These are phyloP conservation scores for Ceyx erithaca DNA, from an alignment of 2,797 vertebrate genomes.

Conservation along the genomic window DNA sequence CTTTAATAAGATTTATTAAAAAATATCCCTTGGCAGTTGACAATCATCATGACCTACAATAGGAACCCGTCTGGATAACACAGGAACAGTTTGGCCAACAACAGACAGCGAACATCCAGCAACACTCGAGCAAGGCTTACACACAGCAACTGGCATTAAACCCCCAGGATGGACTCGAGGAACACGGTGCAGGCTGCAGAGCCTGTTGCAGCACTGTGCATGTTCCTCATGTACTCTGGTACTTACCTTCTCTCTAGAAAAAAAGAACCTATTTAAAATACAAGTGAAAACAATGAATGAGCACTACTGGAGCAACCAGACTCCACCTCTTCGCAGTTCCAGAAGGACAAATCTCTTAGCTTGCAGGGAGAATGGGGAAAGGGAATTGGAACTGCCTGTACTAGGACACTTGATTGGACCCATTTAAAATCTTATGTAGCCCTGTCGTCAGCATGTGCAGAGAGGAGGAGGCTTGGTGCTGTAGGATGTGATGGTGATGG, in stretches of 20 bases:
- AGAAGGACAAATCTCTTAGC: neutral
- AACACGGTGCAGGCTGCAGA: neutral
- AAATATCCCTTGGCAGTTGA: constrained; percentile 31
- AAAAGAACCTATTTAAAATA: neutral
- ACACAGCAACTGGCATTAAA: neutral
- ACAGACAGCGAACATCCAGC: neutral
- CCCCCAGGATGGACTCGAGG: neutral
- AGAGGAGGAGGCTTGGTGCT: neutral
- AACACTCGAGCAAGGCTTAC: neutral
- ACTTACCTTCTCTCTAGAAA: constrained; percentile 13
- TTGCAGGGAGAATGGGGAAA: neutral
- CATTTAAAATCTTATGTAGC: rapidly evolving
- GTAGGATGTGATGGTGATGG: rapidly evolving
- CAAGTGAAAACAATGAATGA: rapidly evolving
- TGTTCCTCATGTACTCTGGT: rapidly evolving
- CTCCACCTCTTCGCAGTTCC: rapidly evolving
- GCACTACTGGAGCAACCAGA: neutral
- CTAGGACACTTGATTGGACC: neutral
- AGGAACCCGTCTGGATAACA: neutral
- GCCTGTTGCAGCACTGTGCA: rapidly evolving
- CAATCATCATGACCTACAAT: neutral
- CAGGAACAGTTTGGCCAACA: neutral
- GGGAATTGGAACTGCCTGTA: no score
- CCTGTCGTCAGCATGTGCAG: rapidly evolving
- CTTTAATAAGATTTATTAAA: constrained; percentile 34